Percentiles rank a stretch among this genome's conserved stretches.
Conservation (phyloP, 2,888 invertebrate genomes). For the Ceraclea dissimilis region DNA sequence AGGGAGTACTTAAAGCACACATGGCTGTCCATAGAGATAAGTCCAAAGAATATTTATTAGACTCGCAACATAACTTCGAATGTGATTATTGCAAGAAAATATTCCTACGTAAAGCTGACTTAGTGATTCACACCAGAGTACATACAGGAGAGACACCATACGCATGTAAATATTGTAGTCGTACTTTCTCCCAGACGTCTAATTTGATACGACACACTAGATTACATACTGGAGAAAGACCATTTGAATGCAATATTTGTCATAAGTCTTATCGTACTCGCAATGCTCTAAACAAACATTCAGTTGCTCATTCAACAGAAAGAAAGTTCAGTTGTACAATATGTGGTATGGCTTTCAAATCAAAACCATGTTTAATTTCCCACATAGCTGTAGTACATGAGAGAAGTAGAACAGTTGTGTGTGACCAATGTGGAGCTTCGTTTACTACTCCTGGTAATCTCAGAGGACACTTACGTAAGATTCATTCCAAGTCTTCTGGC, state of each 20-base stretch:
- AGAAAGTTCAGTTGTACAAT: constrained; percentile 17
- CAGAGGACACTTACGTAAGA: constrained; percentile 18
- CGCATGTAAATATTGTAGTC: constrained; percentile 36
- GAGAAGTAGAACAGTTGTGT: constrained; percentile 40
- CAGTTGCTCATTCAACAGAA: constrained; percentile 39
- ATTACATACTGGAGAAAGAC: constrained; percentile 42
- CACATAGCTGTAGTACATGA: constrained; percentile 41
- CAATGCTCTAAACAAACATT: constrained; percentile 37
- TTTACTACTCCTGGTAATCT: constrained; percentile 21
- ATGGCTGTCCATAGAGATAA: constrained; percentile 10
- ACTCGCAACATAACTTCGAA: constrained; percentile 8
- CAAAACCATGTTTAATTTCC: constrained; percentile 31
- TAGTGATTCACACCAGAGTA: constrained; percentile 15
- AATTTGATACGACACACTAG: constrained; percentile 37
- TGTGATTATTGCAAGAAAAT: constrained; percentile 19
- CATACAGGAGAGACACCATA: constrained; percentile 23
- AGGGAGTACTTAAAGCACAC: constrained; percentile 15
- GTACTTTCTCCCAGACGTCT: constrained; percentile 29
- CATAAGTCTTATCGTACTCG: constrained; percentile 38
- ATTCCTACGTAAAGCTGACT: constrained; percentile 19
- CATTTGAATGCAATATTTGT: constrained; percentile 38
- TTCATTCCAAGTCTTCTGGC: constrained; percentile 23
- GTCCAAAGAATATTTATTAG: constrained; percentile 4
- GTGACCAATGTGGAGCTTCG: constrained; percentile 32
- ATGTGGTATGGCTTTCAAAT: constrained; percentile 17